Conservation (phyloP, 2,888 invertebrate species). For the Diachrysia chrysitis region DNA sequence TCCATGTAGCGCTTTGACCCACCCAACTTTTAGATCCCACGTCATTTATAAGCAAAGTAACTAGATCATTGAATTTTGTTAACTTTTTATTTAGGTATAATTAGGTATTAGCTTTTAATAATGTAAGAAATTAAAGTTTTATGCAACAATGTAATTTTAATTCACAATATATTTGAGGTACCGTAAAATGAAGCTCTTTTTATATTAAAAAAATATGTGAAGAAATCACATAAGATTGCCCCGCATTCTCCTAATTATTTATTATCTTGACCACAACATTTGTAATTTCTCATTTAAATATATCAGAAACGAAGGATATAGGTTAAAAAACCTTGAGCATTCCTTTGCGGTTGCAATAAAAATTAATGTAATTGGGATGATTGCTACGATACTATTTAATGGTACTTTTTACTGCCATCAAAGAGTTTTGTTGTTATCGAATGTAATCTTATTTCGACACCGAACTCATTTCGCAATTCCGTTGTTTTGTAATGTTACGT, state of each 20-base stretch:
- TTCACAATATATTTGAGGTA: too few species aligned
- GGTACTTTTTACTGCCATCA: conserved; percentile 8
- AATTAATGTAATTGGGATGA: conserved; percentile 9
- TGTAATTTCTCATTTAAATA: not conserved
- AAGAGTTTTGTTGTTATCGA: conserved; percentile 15
- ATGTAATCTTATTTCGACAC: conserved; percentile 27
- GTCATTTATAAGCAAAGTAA: conserved; percentile 10
- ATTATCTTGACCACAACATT: not conserved
- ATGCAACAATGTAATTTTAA: too few species aligned
- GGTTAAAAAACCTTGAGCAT: conserved; percentile 6
- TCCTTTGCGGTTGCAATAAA: conserved; percentile 1
- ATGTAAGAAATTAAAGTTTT: not conserved
- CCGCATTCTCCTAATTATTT: not conserved
- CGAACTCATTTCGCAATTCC: conserved; percentile 22
- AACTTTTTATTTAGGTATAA: not conserved
- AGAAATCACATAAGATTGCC: too few species aligned
- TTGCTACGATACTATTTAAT: conserved; percentile 15
- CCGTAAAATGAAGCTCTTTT: too few species aligned
- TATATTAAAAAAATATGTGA: too few species aligned
- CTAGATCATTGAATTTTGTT: conserved; percentile 6
- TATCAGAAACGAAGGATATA: not conserved
- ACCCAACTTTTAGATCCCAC: conserved; percentile 9
- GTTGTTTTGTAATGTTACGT: conserved; percentile 37
- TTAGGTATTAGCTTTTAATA: not conserved
- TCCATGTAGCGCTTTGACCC: not conserved